A percentile compares a stretch with the other conserved stretches of the same genome.
phyloP scores from a whole-genome alignment of 2,113 vertebrate genomes.

The Perccottus glenii region DNA sequence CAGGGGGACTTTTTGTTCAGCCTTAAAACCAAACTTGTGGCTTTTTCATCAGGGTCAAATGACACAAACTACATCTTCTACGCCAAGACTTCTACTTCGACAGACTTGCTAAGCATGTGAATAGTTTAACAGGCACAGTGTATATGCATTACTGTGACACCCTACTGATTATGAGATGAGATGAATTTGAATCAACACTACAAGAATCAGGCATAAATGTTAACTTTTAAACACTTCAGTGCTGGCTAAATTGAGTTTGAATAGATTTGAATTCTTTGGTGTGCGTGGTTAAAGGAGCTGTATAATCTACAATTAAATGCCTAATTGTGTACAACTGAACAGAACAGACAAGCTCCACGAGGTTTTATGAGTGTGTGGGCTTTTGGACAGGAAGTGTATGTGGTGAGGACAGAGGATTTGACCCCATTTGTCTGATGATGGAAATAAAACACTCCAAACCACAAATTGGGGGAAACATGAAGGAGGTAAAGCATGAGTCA shows the following conservation, averaged over 20 bases:
- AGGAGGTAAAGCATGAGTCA: conserved; percentile 54
- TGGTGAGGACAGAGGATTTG: conserved; percentile 60
- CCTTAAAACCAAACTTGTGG: conserved; percentile 62
- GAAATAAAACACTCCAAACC: conserved; percentile 68
- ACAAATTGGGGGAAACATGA: conserved; percentile 30
- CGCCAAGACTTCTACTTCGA: conserved; percentile 18
- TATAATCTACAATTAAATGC: conserved; percentile 16
- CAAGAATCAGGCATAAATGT: neutral
- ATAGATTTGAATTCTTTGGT: conserved; percentile 14
- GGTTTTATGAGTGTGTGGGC: conserved; percentile 14
- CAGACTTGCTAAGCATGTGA: conserved; percentile 14
- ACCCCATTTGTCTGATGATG: conserved; percentile 50
- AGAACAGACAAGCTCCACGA: conserved; percentile 13
- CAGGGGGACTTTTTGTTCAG: conserved; percentile 21
- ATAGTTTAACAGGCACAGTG: neutral
- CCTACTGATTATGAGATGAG: conserved; percentile 8
- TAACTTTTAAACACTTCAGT: conserved; percentile 13
- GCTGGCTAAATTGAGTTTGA: conserved; percentile 19
- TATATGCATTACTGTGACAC: conserved; percentile 8
- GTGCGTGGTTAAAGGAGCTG: conserved; percentile 39
- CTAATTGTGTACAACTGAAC: conserved; percentile 30
- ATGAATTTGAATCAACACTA: conserved; percentile 24
- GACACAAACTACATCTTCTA: conserved; percentile 32
- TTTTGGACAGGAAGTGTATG: conserved; percentile 60
- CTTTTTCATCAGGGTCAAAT: conserved; percentile 68